Evolutionary conservation across 64 coral and sea anemone genomes (phyloP).

Genomic region (Montipora foliosa): DNA sequence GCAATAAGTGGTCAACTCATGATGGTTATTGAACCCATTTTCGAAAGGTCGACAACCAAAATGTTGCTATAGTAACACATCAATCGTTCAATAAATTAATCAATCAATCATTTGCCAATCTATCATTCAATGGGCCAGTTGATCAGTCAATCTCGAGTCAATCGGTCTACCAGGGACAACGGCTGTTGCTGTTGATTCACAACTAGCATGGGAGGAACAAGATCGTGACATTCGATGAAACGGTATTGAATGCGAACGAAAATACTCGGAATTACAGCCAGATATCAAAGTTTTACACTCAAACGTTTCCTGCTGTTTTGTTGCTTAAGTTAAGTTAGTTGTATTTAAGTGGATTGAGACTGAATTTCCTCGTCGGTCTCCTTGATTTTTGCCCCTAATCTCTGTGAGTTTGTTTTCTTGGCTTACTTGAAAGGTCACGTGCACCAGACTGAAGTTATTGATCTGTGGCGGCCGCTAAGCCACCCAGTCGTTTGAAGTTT

Average conservation of each 20-base stretch:
- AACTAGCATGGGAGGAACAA: not conserved
- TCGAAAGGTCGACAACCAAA: not conserved
- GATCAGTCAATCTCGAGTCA: not conserved
- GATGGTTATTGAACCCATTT: not conserved
- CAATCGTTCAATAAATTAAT: not conserved
- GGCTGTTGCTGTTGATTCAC: not conserved
- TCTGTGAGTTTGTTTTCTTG: not conserved
- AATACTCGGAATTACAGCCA: not conserved
- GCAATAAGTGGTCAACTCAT: not conserved
- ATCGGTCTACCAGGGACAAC: not conserved
- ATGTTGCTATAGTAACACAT: conserved; percentile 10
- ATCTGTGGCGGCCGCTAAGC: too few species aligned
- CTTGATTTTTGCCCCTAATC: not conserved
- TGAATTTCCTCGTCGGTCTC: not conserved
- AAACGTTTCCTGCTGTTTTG: not conserved
- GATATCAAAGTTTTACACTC: not conserved
- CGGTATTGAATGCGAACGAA: not conserved
- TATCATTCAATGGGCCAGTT: not conserved
- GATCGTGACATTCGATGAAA: not conserved
- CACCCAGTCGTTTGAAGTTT: too few species aligned
- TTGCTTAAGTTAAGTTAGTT: not conserved
- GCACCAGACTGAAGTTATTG: too few species aligned
- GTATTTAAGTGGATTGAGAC: not conserved
- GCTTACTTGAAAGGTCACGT: too few species aligned
- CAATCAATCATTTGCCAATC: not conserved